Conservation (phyloP, 2,797 vertebrate genomes). For the Taeniopygia guttata region DNA sequence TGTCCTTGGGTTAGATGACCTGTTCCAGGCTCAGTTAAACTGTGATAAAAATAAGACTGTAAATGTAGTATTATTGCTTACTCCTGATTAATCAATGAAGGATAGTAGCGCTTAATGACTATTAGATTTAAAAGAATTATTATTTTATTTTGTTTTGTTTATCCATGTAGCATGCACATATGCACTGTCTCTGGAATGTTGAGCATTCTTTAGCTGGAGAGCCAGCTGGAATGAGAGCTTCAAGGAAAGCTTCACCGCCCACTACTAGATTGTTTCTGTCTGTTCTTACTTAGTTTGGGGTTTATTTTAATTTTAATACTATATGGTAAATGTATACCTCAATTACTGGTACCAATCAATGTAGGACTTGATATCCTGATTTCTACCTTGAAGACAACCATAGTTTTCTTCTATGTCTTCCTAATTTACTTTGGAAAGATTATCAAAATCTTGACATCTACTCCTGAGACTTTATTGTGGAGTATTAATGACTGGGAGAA, state of each 20-base stretch:
- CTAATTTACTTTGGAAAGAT: neutral
- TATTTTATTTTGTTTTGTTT: too few species aligned
- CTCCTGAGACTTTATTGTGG: neutral
- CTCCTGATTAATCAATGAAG: too few species aligned
- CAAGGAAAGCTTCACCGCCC: neutral
- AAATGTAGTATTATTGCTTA: too few species aligned
- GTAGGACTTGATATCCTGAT: neutral
- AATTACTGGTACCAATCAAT: neutral
- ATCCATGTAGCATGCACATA: neutral
- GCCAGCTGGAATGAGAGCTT: neutral
- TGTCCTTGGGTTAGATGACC: too few species aligned
- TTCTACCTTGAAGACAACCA: neutral
- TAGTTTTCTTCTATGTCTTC: neutral
- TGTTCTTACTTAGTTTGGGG: neutral
- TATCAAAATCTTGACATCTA: neutral
- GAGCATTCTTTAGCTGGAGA: neutral
- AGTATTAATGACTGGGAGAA: neutral
- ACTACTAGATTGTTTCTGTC: neutral
- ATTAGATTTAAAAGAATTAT: too few species aligned
- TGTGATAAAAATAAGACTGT: too few species aligned
- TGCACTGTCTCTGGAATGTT: neutral
- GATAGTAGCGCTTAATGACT: too few species aligned
- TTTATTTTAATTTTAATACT: neutral
- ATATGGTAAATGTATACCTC: neutral
- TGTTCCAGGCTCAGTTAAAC: too few species aligned